Evolutionary conservation across 2,797 vertebrate genomes (phyloP).

Genomic region (Schizopygopsis malacanthus): DNA sequence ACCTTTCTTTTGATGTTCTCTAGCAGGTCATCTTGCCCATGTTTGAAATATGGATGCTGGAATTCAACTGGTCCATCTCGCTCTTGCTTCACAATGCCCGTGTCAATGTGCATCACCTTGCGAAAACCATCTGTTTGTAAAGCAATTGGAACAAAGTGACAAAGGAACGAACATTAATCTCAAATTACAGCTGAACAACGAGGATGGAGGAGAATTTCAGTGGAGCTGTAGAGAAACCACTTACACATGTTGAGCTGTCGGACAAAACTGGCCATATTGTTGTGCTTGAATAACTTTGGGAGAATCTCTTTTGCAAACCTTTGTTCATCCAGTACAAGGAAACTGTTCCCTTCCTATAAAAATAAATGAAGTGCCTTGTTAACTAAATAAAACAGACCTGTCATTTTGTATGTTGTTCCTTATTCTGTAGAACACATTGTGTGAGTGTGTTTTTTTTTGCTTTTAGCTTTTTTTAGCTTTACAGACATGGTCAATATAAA

Average conservation of each 20-base stretch:
- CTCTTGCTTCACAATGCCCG: slow-evolving; percentile 92
- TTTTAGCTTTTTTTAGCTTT: background rate
- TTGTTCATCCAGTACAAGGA: slow-evolving; percentile 94
- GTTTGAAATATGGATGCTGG: slow-evolving; percentile 93
- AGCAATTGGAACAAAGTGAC: background rate
- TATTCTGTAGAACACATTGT: background rate
- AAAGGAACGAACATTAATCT: background rate
- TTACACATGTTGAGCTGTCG: slow-evolving; percentile 98
- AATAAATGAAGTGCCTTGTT: slow-evolving; percentile 10
- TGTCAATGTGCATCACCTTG: slow-evolving; percentile 94
- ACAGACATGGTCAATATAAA: background rate
- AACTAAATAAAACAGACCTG: background rate
- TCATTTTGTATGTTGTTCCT: background rate
- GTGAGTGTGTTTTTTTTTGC: background rate
- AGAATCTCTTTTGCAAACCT: slow-evolving; percentile 96
- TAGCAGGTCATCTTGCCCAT: slow-evolving; percentile 92
- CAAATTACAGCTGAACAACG: background rate
- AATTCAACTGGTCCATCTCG: slow-evolving; percentile 93
- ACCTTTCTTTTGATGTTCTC: slow-evolving; percentile 98
- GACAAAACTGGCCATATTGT: slow-evolving; percentile 99
- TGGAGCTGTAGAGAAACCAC: slow-evolving; percentile 58
- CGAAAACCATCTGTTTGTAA: slow-evolving; percentile 89
- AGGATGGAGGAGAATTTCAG: background rate
- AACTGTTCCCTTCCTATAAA: slow-evolving; percentile 94
- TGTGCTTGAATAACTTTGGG: slow-evolving; percentile 98